Percentiles rank a stretch among this genome's conserved stretches.
Conservation (phyloP, 2,888 invertebrate genomes). For the Netelia inedita region DNA sequence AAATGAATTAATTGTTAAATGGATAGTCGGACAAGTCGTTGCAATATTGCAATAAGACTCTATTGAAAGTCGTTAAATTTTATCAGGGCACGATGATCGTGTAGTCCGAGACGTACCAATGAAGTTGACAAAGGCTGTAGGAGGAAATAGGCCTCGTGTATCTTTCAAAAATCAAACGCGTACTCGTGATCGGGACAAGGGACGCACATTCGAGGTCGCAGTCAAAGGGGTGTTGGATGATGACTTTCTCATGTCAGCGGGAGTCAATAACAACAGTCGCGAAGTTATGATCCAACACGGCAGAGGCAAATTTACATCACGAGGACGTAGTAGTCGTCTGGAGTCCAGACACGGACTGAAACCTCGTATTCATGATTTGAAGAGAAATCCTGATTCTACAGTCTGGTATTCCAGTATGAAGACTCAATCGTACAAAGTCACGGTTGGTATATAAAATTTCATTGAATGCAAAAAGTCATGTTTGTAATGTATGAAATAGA, state of each 20-base stretch:
- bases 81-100: slow-evolving; percentile 79
- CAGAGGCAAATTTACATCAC: slow-evolving; percentile 69
- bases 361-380: slow-evolving; percentile 55
- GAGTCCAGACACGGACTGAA: slow-evolving; percentile 73
- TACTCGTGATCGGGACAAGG: slow-evolving; percentile 62
- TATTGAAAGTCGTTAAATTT: not conserved
- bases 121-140: slow-evolving; percentile 39
- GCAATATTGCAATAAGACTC: not conserved
- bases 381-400: slow-evolving; percentile 73
- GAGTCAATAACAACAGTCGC: slow-evolving; percentile 75
- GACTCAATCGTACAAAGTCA: slow-evolving; percentile 87
- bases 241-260: slow-evolving; percentile 78
- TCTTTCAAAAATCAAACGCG: slow-evolving; percentile 78
- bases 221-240: slow-evolving; percentile 76
- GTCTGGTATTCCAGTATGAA: slow-evolving; percentile 86
- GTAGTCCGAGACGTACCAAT: slow-evolving; percentile 64
- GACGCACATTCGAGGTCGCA: slow-evolving; percentile 46
- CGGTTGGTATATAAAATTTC: slow-evolving; percentile 83
- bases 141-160: slow-evolving; percentile 76
- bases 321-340: slow-evolving; percentile 79
- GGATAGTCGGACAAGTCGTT: not conserved
- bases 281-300: slow-evolving; percentile 72
- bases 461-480: too few species aligned
- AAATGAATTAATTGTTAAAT: not conserved
- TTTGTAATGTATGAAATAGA: too few species aligned